phyloP scores from a whole-genome alignment of 1,140 invertebrate species.

The Aporrectodea caliginosa region DNA sequence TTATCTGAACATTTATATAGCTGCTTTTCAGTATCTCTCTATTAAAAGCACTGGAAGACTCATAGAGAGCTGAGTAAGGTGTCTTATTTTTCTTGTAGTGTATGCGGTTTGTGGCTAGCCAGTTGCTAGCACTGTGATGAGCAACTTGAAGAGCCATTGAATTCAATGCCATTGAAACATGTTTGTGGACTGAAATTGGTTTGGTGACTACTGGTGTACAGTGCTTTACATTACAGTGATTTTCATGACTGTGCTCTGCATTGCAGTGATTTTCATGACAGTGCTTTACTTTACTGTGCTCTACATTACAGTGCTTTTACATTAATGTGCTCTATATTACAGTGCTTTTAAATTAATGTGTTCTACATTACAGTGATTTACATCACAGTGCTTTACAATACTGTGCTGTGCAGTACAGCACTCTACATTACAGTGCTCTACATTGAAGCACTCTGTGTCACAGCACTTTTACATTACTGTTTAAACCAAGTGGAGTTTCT shows the following conservation, averaged over 20 bases:
- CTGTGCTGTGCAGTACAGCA: neutral
- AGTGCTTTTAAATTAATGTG: neutral
- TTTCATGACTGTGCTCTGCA: neutral
- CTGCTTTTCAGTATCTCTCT: too few species aligned
- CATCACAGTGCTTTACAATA: neutral
- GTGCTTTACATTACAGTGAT: neutral
- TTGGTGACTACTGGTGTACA: too few species aligned
- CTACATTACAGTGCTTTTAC: neutral
- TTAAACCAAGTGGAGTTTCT: neutral
- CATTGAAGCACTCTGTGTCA: neutral
- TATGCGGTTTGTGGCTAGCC: too few species aligned
- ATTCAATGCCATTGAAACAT: too few species aligned
- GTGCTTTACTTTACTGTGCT: neutral
- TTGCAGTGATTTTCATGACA: neutral
- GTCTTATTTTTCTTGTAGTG: too few species aligned
- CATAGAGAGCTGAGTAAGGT: too few species aligned
- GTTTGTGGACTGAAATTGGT: neutral
- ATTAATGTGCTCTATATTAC: neutral
- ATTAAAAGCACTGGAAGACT: too few species aligned
- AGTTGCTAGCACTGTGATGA: too few species aligned
- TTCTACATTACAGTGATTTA: neutral
- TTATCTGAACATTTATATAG: too few species aligned
- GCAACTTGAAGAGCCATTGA: too few species aligned
- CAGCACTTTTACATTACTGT: neutral
- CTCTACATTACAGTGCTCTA: neutral